A percentile compares a stretch with the other conserved stretches of the same genome.
Evolutionary conservation across 1,140 invertebrate species (phyloP).

Genomic region (Formica exsecta): DNA sequence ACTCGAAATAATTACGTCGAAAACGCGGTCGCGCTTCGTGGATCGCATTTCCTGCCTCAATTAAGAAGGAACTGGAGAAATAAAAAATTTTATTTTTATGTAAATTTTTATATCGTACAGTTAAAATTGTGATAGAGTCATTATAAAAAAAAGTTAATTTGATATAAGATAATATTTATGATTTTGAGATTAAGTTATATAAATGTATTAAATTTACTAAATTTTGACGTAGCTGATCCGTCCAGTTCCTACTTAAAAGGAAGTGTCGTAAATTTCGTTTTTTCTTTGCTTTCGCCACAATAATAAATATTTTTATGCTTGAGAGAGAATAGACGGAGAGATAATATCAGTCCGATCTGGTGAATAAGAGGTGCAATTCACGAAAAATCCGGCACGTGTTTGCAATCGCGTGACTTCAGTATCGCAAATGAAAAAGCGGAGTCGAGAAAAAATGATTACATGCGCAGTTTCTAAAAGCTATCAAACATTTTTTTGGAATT

Average conservation of each 20-base stretch:
- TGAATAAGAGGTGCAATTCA: background rate
- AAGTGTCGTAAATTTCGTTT: too few species aligned
- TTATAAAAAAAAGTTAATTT: too few species aligned
- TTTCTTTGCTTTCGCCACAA: too few species aligned
- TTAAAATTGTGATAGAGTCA: too few species aligned
- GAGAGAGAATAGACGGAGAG: background rate
- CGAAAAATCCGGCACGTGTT: background rate
- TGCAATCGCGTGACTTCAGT: conserved; percentile 17
- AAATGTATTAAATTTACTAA: too few species aligned
- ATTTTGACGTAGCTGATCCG: too few species aligned
- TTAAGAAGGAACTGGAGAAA: background rate
- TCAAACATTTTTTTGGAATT: background rate
- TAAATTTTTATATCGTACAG: too few species aligned
- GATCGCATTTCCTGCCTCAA: background rate
- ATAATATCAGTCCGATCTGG: background rate
- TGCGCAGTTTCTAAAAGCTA: background rate
- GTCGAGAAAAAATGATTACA: background rate
- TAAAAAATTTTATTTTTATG: too few species aligned
- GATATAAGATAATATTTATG: too few species aligned
- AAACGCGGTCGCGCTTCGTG: background rate
- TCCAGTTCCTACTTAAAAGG: background rate
- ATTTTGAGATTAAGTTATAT: too few species aligned
- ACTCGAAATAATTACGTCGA: conserved; percentile 23
- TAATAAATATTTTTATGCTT: too few species aligned
- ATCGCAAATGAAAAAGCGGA: background rate